Conservation (phyloP, 2,797 vertebrate species). For the Brotula barbata region DNA sequence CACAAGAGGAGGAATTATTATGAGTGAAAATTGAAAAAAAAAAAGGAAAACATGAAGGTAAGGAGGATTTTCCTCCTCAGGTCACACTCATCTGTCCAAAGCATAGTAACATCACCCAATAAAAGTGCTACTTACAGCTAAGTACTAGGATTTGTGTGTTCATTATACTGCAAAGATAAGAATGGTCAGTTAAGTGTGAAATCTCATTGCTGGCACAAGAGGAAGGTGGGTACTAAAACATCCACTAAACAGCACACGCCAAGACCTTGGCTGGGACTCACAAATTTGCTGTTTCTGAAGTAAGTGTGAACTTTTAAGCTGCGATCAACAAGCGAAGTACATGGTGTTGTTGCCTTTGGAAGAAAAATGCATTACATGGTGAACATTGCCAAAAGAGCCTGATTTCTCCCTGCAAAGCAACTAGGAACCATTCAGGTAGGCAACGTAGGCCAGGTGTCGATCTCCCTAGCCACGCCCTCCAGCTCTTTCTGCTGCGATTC, state of each 20-base stretch:
- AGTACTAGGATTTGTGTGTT: constrained; percentile 45
- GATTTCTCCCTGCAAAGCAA: too few species aligned
- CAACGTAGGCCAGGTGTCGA: too few species aligned
- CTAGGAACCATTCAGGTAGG: too few species aligned
- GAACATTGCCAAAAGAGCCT: too few species aligned
- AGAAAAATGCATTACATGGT: too few species aligned
- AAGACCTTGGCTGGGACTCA: background rate
- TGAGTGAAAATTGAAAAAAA: constrained; percentile 27
- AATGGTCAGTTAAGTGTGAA: constrained; percentile 47
- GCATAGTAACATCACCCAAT: constrained; percentile 54
- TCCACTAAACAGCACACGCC: constrained; percentile 6
- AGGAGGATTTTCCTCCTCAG: constrained; percentile 23
- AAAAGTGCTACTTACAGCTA: constrained; percentile 61
- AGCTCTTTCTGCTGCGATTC: too few species aligned
- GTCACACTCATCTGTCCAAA: constrained; percentile 46
- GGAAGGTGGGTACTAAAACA: constrained; percentile 27
- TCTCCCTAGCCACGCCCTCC: too few species aligned
- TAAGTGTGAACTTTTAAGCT: too few species aligned
- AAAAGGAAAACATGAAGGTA: constrained; percentile 22
- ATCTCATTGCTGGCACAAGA: constrained; percentile 43
- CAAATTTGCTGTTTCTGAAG: constrained; percentile 6
- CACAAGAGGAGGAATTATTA: constrained; percentile 8
- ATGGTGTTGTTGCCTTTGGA: too few species aligned
- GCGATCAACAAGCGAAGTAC: too few species aligned
- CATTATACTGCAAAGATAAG: constrained; percentile 54